These are phyloP conservation scores for Sebastolobus altivelis DNA, from an alignment of 2,797 vertebrate species.

Conservation along the genomic window DNA sequence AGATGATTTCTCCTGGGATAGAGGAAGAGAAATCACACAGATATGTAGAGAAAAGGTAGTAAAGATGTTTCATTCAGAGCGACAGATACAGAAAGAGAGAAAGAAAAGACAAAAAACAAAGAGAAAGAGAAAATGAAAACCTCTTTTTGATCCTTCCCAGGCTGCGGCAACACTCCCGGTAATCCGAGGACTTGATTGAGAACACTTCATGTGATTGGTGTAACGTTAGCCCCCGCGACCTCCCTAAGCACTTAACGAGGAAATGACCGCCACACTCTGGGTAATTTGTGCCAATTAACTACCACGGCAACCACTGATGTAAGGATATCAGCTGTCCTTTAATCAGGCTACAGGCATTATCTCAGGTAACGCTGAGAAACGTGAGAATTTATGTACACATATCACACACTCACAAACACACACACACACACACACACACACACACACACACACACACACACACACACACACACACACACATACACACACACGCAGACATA, in stretches of 20 bases:
- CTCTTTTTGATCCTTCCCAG: constrained; percentile 41
- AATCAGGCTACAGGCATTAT: constrained; percentile 61
- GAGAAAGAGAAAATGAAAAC: not conserved
- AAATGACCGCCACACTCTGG: constrained; percentile 77
- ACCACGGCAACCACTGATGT: constrained; percentile 70
- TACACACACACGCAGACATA: not conserved
- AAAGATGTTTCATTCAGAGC: not conserved
- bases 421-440: not conserved
- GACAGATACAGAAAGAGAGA: not conserved
- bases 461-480: not conserved
- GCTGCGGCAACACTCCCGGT: constrained; percentile 40
- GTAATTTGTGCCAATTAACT: constrained; percentile 76
- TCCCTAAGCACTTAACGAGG: constrained; percentile 74
- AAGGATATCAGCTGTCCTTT: constrained; percentile 73
- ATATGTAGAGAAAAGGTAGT: constrained; percentile 18
- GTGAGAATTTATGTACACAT: constrained; percentile 57
- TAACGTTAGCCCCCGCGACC: constrained; percentile 67
- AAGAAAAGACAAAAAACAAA: constrained; percentile 14
- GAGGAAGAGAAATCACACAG: not conserved
- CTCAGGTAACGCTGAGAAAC: constrained; percentile 64
- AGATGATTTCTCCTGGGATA: constrained; percentile 33
- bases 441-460: not conserved
- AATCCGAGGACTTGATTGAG: constrained; percentile 70
- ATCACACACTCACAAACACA: not conserved
- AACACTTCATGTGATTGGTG: constrained; percentile 61